phyloP scores from a whole-genome alignment of 23 tunicate genomes.

The Styela clava region DNA sequence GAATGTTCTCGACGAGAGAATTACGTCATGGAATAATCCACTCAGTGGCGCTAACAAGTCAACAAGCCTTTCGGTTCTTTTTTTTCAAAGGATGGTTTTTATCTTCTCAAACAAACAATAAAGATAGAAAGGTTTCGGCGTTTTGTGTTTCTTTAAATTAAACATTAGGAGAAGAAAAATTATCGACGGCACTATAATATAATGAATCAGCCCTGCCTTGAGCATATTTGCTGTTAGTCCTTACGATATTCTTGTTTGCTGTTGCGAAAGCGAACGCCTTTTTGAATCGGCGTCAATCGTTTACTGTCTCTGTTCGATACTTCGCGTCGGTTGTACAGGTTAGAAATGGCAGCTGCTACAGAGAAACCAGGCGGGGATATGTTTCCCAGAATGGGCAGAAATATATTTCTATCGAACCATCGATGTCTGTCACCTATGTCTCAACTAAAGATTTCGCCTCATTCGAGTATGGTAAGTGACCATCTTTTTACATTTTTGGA shows the following conservation, averaged over 20 bases:
- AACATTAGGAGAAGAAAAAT: too few relatives aligned
- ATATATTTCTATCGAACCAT: background rate
- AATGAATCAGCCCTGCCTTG: background rate
- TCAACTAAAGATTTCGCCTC: conserved; percentile 9
- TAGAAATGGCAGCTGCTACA: background rate
- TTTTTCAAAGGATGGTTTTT: too few relatives aligned
- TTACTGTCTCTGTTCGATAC: background rate
- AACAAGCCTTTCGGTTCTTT: too few relatives aligned
- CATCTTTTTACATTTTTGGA: background rate
- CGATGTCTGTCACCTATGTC: background rate
- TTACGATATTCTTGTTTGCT: background rate
- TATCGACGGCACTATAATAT: too few relatives aligned
- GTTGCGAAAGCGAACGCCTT: background rate
- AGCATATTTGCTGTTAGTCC: background rate
- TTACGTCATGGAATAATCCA: background rate
- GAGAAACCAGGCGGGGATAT: conserved; percentile 3
- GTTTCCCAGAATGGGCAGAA: background rate
- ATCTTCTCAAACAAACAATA: too few relatives aligned
- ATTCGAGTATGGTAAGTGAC: conserved; percentile 8
- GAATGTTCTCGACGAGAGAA: too few relatives aligned
- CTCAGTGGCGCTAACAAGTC: too few relatives aligned
- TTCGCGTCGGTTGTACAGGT: background rate
- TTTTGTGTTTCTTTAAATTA: background rate
- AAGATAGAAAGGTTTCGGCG: background rate
- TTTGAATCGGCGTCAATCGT: background rate